These are phyloP conservation scores for Sarcophilus harrisii DNA, from an alignment of 2,797 vertebrate genomes.

Conservation along the genomic window DNA sequence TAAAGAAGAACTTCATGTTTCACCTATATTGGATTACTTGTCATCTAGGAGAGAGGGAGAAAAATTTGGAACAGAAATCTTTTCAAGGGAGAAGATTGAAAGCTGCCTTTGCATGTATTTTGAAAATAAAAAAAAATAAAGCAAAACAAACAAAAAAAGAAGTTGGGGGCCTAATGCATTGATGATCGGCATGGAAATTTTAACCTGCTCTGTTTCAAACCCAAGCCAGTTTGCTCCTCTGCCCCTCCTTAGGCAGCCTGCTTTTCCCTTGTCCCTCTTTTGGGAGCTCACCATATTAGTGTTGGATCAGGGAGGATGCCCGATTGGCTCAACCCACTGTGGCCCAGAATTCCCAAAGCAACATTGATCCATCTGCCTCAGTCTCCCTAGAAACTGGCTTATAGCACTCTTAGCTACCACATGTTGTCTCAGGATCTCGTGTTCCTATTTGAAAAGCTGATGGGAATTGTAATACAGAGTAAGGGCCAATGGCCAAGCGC, in stretches of 20 bases:
- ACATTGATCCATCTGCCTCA: background rate
- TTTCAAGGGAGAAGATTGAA: too few species aligned
- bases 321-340: background rate
- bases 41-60: too few species aligned
- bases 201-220: background rate
- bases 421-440: slow-evolving; percentile 10
- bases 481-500: background rate
- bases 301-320: background rate
- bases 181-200: background rate
- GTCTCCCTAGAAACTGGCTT: background rate
- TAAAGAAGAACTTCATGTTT: too few species aligned
- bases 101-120: too few species aligned
- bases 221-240: background rate
- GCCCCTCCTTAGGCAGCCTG: background rate
- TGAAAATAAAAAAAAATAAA: too few species aligned
- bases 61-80: too few species aligned
- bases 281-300: background rate
- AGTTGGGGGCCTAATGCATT: too few species aligned
- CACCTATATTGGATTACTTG: too few species aligned
- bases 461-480: background rate
- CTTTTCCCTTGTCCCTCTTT: background rate
- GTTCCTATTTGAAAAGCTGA: slow-evolving; percentile 25
- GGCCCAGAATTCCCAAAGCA: background rate
- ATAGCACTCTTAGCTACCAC: background rate
- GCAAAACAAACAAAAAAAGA: too few species aligned